phyloP scores from a whole-genome alignment of 1,140 invertebrate species.

The Muscidifurax raptorellus region DNA sequence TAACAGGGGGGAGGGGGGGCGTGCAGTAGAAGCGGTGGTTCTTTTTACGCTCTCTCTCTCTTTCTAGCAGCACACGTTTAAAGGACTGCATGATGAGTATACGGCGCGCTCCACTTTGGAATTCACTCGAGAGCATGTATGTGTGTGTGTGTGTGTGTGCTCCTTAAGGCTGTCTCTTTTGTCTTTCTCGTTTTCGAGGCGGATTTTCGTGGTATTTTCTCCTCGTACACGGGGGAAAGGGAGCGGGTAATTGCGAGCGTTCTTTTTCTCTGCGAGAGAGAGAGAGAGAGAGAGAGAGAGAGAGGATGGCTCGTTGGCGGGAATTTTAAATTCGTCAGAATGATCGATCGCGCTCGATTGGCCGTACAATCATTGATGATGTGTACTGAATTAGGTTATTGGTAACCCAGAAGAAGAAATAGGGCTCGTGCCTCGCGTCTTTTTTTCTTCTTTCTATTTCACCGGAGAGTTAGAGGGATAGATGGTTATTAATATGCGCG shows the following conservation, averaged over 20 bases:
- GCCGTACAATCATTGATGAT: not conserved
- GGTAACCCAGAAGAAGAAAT: not conserved
- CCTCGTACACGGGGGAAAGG: no score
- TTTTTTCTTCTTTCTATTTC: not conserved
- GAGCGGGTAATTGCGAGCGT: constrained; percentile 1
- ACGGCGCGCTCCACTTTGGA: not conserved
- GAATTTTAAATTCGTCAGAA: not conserved
- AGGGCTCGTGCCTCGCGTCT: not conserved
- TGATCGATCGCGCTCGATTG: not conserved
- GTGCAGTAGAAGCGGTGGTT: not conserved
- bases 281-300: no score
- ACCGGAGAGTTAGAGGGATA: no score
- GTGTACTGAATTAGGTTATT: not conserved
- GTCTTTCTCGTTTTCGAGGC: not conserved
- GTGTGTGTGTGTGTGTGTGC: not conserved
- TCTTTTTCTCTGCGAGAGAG: not conserved
- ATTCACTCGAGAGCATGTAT: not conserved
- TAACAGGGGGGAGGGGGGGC: not conserved
- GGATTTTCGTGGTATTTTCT: not conserved
- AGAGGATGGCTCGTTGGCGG: not conserved
- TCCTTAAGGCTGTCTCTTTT: not conserved
- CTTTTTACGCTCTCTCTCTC: not conserved
- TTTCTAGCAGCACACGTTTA: not conserved
- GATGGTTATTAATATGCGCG: not conserved
- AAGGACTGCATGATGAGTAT: not conserved